Conservation (phyloP, 2,113 vertebrate genomes). For the Centrocercus urophasianus region DNA sequence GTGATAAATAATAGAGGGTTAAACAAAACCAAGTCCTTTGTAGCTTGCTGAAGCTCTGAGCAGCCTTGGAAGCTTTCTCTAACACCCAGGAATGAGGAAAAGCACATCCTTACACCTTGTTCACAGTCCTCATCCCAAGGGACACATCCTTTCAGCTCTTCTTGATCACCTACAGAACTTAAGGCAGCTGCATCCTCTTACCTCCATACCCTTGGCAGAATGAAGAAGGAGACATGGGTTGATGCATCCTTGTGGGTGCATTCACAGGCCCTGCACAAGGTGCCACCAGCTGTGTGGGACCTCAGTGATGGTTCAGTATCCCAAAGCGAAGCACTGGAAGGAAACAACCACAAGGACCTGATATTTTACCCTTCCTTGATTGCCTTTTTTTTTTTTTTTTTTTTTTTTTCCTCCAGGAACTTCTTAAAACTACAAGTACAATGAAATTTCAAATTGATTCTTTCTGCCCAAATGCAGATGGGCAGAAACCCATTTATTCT, state of each 20-base stretch:
- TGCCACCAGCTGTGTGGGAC: neutral
- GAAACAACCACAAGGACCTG: neutral
- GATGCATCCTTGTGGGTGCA: too few relatives aligned
- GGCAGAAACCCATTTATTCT: neutral
- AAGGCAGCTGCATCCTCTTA: neutral
- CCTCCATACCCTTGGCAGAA: neutral
- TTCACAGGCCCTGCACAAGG: neutral
- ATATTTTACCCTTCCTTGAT: neutral
- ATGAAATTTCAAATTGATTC: neutral
- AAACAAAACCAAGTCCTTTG: neutral
- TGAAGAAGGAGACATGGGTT: neutral
- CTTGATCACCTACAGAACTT: neutral
- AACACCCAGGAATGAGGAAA: neutral
- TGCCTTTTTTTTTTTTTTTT: neutral
- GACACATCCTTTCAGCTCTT: neutral
- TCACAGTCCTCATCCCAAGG: neutral
- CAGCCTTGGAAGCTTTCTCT: neutral
- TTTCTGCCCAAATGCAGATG: neutral
- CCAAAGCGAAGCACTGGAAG: neutral
- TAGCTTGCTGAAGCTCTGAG: neutral
- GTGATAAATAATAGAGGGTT: neutral
- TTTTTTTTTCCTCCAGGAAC: neutral
- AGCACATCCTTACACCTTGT: fast-evolving
- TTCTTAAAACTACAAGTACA: neutral
- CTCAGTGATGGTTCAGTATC: neutral